These are phyloP conservation scores for Kradibia gibbosae DNA, from an alignment of 1,140 invertebrate genomes.

Conservation along the genomic window DNA sequence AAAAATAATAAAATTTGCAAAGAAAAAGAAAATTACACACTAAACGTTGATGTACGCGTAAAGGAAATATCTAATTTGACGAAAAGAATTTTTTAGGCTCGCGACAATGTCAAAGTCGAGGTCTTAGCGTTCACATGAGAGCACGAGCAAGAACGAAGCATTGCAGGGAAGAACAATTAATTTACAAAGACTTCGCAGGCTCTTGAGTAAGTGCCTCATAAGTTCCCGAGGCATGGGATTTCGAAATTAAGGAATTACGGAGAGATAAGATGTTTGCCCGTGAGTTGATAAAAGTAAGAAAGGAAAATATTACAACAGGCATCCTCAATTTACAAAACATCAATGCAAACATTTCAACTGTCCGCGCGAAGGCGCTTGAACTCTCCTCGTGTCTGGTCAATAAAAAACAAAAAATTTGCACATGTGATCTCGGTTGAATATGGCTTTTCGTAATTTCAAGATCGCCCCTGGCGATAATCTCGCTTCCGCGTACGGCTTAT, in stretches of 20 bases:
- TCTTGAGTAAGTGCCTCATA: neutral
- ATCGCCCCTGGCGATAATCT: neutral
- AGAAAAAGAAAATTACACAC: no score
- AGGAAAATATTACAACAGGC: no score
- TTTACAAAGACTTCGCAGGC: neutral
- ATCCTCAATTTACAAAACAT: neutral
- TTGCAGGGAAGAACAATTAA: neutral
- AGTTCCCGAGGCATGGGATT: neutral
- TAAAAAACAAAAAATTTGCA: neutral
- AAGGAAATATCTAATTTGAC: no score
- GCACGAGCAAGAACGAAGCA: no score
- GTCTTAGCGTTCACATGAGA: no score
- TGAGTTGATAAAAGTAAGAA: neutral
- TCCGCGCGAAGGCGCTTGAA: neutral
- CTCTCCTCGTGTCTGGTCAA: neutral
- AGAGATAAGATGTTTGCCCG: neutral
- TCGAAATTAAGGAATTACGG: neutral
- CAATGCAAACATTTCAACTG: neutral
- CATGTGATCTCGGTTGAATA: neutral
- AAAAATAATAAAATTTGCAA: no score
- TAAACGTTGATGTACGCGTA: no score
- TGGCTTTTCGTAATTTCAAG: constrained; percentile 22
- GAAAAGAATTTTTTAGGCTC: no score
- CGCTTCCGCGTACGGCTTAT: constrained; percentile 1
- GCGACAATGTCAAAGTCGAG: no score